Evolutionary conservation across 2,113 vertebrate species (phyloP).

Genomic region (Hippocampus abdominalis): DNA sequence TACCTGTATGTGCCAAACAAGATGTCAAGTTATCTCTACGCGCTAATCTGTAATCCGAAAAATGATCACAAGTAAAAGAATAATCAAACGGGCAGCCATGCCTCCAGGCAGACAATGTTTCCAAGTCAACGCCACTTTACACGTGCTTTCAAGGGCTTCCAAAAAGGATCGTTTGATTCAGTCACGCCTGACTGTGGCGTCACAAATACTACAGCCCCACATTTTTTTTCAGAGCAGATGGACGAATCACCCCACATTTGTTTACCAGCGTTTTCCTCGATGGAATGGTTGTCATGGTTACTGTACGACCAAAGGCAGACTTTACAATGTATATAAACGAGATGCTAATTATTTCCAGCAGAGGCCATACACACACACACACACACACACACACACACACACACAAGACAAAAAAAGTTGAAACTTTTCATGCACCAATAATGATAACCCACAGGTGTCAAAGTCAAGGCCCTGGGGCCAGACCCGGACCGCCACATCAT

Average conservation of each 20-base stretch:
- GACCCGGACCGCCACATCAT: too few species aligned
- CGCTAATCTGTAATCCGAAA: conserved; percentile 48
- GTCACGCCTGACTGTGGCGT: not conserved
- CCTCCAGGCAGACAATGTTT: conserved; percentile 38
- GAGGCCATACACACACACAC: too few species aligned
- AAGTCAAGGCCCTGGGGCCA: too few species aligned
- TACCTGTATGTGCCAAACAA: conserved; percentile 32
- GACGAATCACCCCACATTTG: not conserved
- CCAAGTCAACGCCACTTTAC: conserved; percentile 4
- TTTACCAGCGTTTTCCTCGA: not conserved
- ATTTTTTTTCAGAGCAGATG: conserved; percentile 26
- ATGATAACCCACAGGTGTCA: too few species aligned
- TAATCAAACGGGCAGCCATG: conserved; percentile 59
- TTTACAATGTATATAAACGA: not conserved
- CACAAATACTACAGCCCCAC: not conserved
- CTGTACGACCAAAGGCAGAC: not conserved
- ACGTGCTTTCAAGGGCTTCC: conserved; percentile 13
- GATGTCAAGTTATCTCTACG: conserved; percentile 37
- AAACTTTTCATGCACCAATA: too few species aligned
- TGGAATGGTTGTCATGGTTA: not conserved
- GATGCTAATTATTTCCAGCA: too few species aligned
- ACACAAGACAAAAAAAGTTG: too few species aligned
- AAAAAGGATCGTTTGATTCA: conserved; percentile 16
- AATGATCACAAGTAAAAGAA: conserved; percentile 67
- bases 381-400: too few species aligned